These are phyloP conservation scores for Rhyacophila brunnea DNA, from an alignment of 1,140 invertebrate species.

Conservation along the genomic window DNA sequence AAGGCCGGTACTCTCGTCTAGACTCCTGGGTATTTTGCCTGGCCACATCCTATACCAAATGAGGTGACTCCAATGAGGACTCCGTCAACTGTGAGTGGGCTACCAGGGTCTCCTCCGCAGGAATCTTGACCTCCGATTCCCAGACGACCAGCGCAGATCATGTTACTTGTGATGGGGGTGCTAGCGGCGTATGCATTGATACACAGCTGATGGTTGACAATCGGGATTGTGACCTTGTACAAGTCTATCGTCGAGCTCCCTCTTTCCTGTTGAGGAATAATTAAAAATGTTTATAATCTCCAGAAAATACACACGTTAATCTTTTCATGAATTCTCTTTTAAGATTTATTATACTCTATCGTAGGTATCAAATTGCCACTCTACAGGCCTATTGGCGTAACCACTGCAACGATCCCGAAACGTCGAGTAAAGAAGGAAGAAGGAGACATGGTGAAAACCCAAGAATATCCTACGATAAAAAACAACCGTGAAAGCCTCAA, in stretches of 20 bases:
- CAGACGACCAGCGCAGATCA: conserved; percentile 65
- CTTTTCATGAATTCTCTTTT: too few relatives aligned
- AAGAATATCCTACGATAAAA: too few relatives aligned
- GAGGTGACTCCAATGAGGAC: conserved; percentile 58
- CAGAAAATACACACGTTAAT: too few relatives aligned
- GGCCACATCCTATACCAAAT: conserved; percentile 52
- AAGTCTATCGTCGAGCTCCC: conserved; percentile 43
- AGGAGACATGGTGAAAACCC: too few relatives aligned
- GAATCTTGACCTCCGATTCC: conserved; percentile 41
- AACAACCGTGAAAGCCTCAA: too few relatives aligned
- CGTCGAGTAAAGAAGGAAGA: too few relatives aligned
- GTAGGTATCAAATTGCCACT: too few relatives aligned
- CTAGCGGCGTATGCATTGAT: conserved; percentile 35
- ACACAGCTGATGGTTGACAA: conserved; percentile 42
- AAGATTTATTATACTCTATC: too few relatives aligned
- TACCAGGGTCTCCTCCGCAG: conserved; percentile 59
- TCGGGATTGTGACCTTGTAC: conserved; percentile 44
- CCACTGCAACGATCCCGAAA: too few relatives aligned
- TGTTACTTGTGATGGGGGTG: conserved; percentile 56
- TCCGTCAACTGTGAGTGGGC: conserved; percentile 54
- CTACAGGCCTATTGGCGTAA: too few relatives aligned
- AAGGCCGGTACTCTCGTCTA: conserved; percentile 50
- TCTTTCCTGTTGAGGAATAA: too few relatives aligned
- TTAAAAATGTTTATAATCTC: too few relatives aligned
- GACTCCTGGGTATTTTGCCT: conserved; percentile 53